These are phyloP conservation scores for Neodon shergylaensis DNA, from an alignment of 2,113 vertebrate species.

Conservation along the genomic window DNA sequence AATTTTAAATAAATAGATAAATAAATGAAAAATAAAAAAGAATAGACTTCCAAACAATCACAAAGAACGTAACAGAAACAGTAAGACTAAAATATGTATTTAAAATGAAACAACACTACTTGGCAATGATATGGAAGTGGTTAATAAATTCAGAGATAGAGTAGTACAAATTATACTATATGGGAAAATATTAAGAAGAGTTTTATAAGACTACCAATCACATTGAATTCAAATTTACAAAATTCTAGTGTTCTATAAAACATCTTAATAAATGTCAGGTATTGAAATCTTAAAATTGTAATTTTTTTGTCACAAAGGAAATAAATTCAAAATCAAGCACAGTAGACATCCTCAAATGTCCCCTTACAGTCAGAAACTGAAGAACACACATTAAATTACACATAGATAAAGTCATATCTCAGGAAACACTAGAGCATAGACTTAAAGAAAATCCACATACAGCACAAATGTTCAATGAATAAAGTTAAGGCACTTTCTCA, in stretches of 20 bases:
- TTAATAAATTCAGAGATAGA: slow-evolving; percentile 17
- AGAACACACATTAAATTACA: background rate
- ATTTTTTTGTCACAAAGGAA: background rate
- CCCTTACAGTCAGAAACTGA: background rate
- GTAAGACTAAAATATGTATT: background rate
- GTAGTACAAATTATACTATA: background rate
- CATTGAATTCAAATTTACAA: slow-evolving; percentile 20
- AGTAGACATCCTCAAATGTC: background rate
- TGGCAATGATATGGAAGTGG: background rate
- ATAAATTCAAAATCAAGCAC: background rate
- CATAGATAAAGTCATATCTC: background rate
- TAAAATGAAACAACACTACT: background rate
- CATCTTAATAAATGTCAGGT: background rate
- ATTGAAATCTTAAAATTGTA: background rate
- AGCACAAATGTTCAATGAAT: background rate
- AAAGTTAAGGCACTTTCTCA: background rate
- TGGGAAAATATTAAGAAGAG: background rate
- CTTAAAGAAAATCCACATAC: background rate
- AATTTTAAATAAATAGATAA: too few relatives aligned
- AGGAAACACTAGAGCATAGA: background rate
- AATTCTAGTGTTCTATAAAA: background rate
- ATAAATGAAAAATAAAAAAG: background rate
- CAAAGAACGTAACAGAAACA: background rate
- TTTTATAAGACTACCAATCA: background rate
- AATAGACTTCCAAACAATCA: background rate